Conservation (phyloP, 2,797 vertebrate genomes). For the Perdix hodgsoniae region DNA sequence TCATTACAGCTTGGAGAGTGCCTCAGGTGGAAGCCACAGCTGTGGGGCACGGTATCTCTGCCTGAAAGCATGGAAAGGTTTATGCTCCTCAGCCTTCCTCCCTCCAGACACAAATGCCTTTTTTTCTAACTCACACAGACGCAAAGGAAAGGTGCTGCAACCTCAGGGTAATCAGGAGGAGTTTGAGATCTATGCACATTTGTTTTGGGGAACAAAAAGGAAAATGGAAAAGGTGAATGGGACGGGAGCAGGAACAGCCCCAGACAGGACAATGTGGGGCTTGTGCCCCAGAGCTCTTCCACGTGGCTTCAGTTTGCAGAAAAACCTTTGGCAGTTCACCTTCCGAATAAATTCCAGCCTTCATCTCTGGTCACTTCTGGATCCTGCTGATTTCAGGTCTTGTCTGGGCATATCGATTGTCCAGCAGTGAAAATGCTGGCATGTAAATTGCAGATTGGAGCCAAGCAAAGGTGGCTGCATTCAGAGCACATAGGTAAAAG, state of each 20-base stretch:
- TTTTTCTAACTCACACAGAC: not conserved
- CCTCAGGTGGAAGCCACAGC: not conserved
- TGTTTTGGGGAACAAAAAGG: not conserved
- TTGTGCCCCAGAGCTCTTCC: not conserved
- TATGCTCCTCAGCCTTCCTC: not conserved
- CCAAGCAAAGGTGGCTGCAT: not conserved
- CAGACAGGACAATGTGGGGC: too few relatives aligned
- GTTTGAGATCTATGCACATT: not conserved
- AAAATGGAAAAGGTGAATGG: not conserved
- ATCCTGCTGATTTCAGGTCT: not conserved
- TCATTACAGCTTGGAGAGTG: not conserved
- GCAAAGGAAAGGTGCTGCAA: not conserved
- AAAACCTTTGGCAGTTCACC: not conserved
- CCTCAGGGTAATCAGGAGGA: fast-evolving
- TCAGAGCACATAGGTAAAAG: not conserved
- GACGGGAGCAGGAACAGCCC: not conserved
- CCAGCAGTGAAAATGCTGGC: not conserved
- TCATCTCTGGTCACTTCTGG: not conserved
- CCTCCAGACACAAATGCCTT: not conserved
- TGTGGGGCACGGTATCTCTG: fast-evolving
- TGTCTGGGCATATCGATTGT: constrained; percentile 37
- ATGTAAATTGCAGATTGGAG: constrained; percentile 23
- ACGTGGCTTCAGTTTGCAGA: not conserved
- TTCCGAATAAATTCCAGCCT: not conserved
- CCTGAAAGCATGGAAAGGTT: not conserved